Percentiles rank a stretch among this genome's conserved stretches.
Conservation (phyloP, 2,888 invertebrate genomes). For the Lycocerus yunnanus region DNA sequence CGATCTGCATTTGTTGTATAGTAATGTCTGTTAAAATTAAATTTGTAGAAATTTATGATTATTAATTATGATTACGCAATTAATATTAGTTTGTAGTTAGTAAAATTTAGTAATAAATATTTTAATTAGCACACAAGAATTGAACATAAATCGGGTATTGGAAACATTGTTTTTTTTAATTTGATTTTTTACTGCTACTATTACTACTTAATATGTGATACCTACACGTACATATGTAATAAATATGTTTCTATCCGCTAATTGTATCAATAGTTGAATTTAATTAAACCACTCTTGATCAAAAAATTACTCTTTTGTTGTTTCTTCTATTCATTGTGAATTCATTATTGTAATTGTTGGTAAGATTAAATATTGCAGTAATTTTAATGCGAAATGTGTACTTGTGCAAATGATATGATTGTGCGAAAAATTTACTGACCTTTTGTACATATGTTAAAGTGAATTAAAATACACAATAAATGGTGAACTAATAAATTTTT, state of each 20-base stretch:
- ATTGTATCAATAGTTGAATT: not conserved
- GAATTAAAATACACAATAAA: slow-evolving; percentile 23
- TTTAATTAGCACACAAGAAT: not conserved
- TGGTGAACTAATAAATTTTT: slow-evolving; percentile 18
- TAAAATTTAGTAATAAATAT: not conserved
- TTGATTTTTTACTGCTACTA: not conserved
- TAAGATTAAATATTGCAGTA: slow-evolving; percentile 14
- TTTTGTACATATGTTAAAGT: slow-evolving; percentile 33
- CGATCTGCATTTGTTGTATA: not conserved
- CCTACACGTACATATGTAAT: not conserved
- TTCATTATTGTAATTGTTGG: slow-evolving; percentile 7
- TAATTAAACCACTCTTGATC: not conserved
- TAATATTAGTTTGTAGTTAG: not conserved
- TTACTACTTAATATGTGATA: not conserved
- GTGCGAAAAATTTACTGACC: slow-evolving; percentile 18
- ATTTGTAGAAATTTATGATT: slow-evolving; percentile 1
- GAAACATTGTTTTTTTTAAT: not conserved
- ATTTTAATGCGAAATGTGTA: slow-evolving; percentile 17
- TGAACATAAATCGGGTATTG: not conserved
- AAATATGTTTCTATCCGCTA: not conserved
- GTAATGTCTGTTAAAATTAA: not conserved
- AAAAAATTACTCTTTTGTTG: not conserved
- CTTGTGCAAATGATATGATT: slow-evolving; percentile 11
- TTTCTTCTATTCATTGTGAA: slow-evolving; percentile 16
- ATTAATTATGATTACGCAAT: not conserved